Evolutionary conservation across 64 coral and sea anemone genomes (phyloP).

Genomic region (Catalaphyllia jardinei): DNA sequence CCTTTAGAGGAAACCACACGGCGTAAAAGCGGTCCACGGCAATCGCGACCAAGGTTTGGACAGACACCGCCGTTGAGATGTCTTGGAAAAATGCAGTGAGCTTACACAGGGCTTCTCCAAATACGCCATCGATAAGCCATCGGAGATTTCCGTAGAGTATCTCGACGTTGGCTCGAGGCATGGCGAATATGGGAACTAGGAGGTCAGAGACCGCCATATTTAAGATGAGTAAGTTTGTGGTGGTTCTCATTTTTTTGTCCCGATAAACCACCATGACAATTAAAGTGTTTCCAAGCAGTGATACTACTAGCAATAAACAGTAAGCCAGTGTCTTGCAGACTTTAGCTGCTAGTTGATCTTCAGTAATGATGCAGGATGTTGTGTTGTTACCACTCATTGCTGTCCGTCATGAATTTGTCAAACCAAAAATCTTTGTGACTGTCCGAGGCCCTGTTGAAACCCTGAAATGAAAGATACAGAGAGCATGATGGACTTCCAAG

Average conservation of each 20-base stretch:
- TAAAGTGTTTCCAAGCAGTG: constrained; percentile 44
- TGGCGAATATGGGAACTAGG: constrained; percentile 44
- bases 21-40: constrained; percentile 50
- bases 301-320: constrained; percentile 12
- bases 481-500: too few species aligned
- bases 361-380: neutral
- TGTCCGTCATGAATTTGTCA: neutral
- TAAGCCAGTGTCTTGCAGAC: constrained; percentile 22
- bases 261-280: constrained; percentile 43
- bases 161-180: constrained; percentile 41
- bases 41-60: constrained; percentile 48
- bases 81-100: constrained; percentile 42
- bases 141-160: constrained; percentile 17
- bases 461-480: too few species aligned
- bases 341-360: constrained; percentile 22
- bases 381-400: constrained; percentile 24
- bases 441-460: neutral
- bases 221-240: constrained; percentile 59
- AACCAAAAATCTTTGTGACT: neutral
- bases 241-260: constrained; percentile 45
- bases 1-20: constrained; percentile 50
- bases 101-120: constrained; percentile 51
- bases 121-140: constrained; percentile 35
- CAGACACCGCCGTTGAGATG: constrained; percentile 29
- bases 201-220: constrained; percentile 67